phyloP scores from a whole-genome alignment of 1,140 invertebrate genomes.

The Elymnias hypermnestra region DNA sequence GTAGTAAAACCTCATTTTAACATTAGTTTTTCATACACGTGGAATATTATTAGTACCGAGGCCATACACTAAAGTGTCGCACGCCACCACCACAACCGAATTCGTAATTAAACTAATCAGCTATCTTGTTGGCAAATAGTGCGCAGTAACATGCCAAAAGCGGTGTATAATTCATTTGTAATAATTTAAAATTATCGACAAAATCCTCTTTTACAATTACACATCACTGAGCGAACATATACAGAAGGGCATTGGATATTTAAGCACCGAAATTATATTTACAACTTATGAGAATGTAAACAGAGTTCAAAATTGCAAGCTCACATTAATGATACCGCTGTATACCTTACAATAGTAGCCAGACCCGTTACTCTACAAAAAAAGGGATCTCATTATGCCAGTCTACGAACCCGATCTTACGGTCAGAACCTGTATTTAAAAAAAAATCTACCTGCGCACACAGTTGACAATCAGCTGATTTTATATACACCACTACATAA shows the following conservation, averaged over 20 bases:
- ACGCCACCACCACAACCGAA: not conserved
- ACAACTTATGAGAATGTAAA: not conserved
- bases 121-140: conserved; percentile 5
- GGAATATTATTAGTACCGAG: conserved; percentile 2
- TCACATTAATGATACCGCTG: conserved; percentile 18
- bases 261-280: conserved; percentile 3
- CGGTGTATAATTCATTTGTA: not conserved
- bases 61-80: not conserved
- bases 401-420: not conserved
- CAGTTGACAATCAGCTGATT: conserved; percentile 17
- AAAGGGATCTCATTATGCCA: conserved; percentile 6
- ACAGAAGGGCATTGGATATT: not conserved
- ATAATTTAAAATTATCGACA: not conserved
- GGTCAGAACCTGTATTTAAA: conserved; percentile 11
- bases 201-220: not conserved
- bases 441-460: conserved; percentile 9
- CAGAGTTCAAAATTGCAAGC: conserved; percentile 14
- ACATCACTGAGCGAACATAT: no score
- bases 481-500: no score
- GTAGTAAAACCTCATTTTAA: no score
- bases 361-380: conserved; percentile 21
- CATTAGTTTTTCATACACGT: conserved; percentile 12
- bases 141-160: not conserved
- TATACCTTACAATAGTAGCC: conserved; percentile 12
- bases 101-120: conserved; percentile 10